These are phyloP conservation scores for Ammospiza caudacuta DNA, from an alignment of 2,113 vertebrate genomes.

Conservation along the genomic window DNA sequence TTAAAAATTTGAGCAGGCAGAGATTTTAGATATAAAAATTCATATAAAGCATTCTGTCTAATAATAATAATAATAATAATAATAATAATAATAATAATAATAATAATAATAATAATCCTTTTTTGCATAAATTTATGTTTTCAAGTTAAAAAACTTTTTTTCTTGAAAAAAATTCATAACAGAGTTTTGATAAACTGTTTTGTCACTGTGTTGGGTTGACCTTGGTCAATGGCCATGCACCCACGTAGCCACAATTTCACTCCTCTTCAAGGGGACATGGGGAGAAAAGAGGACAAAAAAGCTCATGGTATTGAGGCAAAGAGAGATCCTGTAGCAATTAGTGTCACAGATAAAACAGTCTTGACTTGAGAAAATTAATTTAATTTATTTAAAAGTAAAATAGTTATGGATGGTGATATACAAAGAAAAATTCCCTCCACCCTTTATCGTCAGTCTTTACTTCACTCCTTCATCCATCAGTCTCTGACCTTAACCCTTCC, in stretches of 20 bases:
- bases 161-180: background rate
- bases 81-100: background rate
- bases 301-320: background rate
- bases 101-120: background rate
- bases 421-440: background rate
- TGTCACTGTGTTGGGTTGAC: background rate
- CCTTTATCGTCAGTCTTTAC: background rate
- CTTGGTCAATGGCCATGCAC: background rate
- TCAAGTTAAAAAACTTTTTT: background rate
- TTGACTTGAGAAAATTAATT: background rate
- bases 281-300: background rate
- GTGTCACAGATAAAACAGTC: background rate
- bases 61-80: too few relatives aligned
- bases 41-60: background rate
- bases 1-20: background rate
- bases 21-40: background rate
- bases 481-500: background rate
- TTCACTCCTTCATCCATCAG: background rate
- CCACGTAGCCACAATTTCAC: fast-evolving
- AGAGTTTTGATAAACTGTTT: background rate
- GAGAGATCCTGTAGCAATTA: background rate
- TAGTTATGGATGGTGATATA: background rate
- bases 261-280: background rate
- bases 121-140: background rate
- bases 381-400: background rate